Evolutionary conservation across 1,140 invertebrate genomes (phyloP), one percentile per base, ranked within the genome.

Genomic region (Pseudomyrmex cubaensis): DNA sequence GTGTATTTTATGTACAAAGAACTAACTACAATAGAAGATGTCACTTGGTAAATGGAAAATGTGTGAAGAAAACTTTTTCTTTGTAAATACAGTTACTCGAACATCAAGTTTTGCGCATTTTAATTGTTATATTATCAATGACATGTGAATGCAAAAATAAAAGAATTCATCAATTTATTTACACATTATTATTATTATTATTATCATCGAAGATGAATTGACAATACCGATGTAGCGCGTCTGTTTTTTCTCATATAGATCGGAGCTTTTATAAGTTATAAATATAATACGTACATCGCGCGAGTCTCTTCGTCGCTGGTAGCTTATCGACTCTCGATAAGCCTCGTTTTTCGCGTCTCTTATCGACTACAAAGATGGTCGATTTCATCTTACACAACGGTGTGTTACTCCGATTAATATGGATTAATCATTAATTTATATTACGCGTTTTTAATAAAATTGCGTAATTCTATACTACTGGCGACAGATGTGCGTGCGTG

Each of bases 241-340:
- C 25, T 73, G 54, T 17, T 70, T 63, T 84, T 13, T 61, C 44
- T 82, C 83, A 13, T 4, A 5, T 20, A n/a, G 13, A 25, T 7
- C 35, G 20, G 4, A 78, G 52, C 17, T 76, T 46, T 54, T 1
- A 35, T 35, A 35, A 35, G 5, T 35, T 35, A 35, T 35, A 35
- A 35, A 35, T 35, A 35, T 5, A 17, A 35, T 10, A 72, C 44
- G 15, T 46, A 13, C 22, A 48, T 13, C 54, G 50, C 20, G 50
- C 20, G 35, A 12, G 2, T 20, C 20, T 48, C 9, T 67, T 22
- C 52, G 10, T 12, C 10, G 64, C 22, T 62, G 66, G 52, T 7
- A 44, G 35, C 67, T 84, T 84, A 84, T 84, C 83, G 83, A 84
- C 83, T 80, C 83, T 46, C 56, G 83, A 84, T 84, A 84, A 84